phyloP scores from a whole-genome alignment of 2,113 vertebrate genomes.

The Platichthys stellatus region DNA sequence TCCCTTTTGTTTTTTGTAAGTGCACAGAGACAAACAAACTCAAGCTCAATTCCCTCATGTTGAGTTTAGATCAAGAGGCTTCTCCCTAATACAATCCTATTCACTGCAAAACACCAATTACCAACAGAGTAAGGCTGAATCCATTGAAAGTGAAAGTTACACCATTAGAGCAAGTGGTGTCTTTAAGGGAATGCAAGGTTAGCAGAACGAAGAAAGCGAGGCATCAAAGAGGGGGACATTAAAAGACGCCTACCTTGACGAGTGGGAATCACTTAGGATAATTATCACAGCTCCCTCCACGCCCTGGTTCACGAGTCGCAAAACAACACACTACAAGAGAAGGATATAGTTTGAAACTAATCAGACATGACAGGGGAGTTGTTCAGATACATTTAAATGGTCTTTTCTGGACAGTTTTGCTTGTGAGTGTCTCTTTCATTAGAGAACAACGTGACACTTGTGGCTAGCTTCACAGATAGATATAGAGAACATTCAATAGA shows the following conservation, averaged over 20 bases:
- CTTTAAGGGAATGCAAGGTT: constrained; percentile 60
- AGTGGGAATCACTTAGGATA: constrained; percentile 70
- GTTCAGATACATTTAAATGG: too few relatives aligned
- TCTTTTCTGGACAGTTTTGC: too few relatives aligned
- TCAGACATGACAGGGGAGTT: too few relatives aligned
- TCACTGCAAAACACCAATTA: constrained; percentile 64
- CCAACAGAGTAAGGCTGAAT: constrained; percentile 10
- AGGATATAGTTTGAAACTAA: not conserved
- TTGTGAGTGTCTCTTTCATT: too few relatives aligned
- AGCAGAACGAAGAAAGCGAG: constrained; percentile 61
- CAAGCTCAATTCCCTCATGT: constrained; percentile 13
- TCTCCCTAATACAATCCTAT: constrained; percentile 48
- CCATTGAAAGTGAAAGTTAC: constrained; percentile 45
- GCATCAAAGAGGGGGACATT: not conserved
- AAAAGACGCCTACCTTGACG: not conserved
- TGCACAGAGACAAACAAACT: constrained; percentile 17
- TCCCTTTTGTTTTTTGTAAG: not conserved
- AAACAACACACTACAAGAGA: constrained; percentile 1
- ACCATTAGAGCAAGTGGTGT: constrained; percentile 52
- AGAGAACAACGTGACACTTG: too few relatives aligned
- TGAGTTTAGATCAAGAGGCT: constrained; percentile 40
- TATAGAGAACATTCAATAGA: too few relatives aligned
- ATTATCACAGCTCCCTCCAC: constrained; percentile 52
- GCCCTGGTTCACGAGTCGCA: constrained; percentile 34
- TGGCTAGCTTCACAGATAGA: too few relatives aligned